Base-by-base conservation (phyloP, 2,888 invertebrate genomes). In the Drosophila peninsularis region DNA sequence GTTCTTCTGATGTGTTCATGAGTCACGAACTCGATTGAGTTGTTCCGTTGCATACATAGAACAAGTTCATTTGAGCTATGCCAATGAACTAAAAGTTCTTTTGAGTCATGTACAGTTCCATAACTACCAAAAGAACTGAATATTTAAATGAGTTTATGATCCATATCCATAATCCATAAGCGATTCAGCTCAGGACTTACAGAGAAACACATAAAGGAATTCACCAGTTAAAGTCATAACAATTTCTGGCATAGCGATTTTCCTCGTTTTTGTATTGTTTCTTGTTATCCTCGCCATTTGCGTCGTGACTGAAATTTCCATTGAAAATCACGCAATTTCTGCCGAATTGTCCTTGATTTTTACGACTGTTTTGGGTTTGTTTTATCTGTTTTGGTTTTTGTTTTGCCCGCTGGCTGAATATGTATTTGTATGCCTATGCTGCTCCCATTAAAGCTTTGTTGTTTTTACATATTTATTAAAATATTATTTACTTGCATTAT, bases 261-360 rank as follows among this genome's bases (percentile, higher is more conserved):
- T 68, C 52, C 42, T 55, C 42, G 42, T 41, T 34, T 39, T 11
- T 19, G 34, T 47, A 42, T 50, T 45, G n/a, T 45, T 27, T 32
- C 7, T 21, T 37, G 41, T 49, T 50, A 41, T 21, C 32, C 24
- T 45, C 34, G 21, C 54, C 56, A n/a, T 54, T 72, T 63, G 54
- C 60, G 44, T 66, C 54, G 24, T 53, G 32, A 21, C 17, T 50
- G 19, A 34, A 66, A 54, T 52, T 78, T 67, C 71, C 68, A 57
- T 66, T 44, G 69, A 71, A 74, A 86, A 76, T 78, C 66, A 83
- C 70, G 71, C 71, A 81, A 44, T 83, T 86, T 62, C 74, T 21
- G 24, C 10, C 27, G 65, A 86, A 68, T 34, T 58, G 53, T 44
- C 72, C 72, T 78, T 72, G 72, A 66, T 77, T 84, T 69, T 69